phyloP scores from a whole-genome alignment of 2,113 vertebrate genomes.

The Microtus ochrogaster region DNA sequence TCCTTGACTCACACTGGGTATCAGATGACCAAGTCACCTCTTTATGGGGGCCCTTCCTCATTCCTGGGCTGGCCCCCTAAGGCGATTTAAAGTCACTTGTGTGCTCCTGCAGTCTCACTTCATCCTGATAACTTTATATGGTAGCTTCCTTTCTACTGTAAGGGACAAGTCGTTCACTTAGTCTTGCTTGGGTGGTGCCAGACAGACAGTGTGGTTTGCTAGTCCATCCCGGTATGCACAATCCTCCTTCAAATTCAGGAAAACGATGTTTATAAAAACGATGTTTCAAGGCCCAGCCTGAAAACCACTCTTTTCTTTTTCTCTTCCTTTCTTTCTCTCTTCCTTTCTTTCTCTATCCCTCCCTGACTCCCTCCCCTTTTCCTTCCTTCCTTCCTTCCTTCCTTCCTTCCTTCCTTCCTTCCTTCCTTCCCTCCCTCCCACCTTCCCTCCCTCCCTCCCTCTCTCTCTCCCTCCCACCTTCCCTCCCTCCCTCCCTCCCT shows the following conservation, averaged over 20 bases:
- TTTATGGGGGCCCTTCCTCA: not conserved
- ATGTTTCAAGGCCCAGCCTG: not conserved
- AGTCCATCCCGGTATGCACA: not conserved
- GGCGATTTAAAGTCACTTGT: not conserved
- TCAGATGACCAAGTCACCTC: not conserved
- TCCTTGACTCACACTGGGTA: not conserved
- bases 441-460: too few species aligned
- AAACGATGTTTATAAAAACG: not conserved
- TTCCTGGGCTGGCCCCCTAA: not conserved
- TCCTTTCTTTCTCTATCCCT: too few species aligned
- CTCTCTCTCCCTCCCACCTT: too few species aligned
- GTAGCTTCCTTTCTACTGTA: not conserved
- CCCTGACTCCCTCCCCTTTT: too few species aligned
- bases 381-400: too few species aligned
- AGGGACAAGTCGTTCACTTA: not conserved
- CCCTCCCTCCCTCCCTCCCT: too few species aligned
- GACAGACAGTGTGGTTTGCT: not conserved
- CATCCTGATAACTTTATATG: not conserved
- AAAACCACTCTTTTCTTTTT: not conserved
- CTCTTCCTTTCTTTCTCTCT: too few species aligned
- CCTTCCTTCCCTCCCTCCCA: too few species aligned
- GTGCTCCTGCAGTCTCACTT: not conserved
- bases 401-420: rapidly evolving
- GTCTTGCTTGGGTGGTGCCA: not conserved
- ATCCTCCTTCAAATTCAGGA: not conserved